Conservation (phyloP, 2,113 vertebrate genomes). For the Zosterops borbonicus region DNA sequence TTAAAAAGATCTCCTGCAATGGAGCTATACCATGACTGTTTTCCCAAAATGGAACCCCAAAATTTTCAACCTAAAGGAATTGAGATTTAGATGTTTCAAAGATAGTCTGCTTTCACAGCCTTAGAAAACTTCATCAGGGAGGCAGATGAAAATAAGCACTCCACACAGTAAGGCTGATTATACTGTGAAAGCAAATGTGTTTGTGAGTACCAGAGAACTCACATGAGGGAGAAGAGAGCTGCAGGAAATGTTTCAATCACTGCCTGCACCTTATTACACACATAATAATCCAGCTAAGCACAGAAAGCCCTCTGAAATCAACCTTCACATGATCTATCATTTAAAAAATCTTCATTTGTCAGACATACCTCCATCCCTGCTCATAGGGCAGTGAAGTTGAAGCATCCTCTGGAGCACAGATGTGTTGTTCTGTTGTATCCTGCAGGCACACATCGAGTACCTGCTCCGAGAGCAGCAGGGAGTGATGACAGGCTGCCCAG, state of each 20-base stretch:
- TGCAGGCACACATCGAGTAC: neutral
- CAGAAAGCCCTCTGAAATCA: slow-evolving; percentile 4
- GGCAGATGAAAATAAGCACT: neutral
- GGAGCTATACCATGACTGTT: neutral
- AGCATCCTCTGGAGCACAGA: neutral
- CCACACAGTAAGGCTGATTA: neutral
- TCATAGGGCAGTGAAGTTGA: neutral
- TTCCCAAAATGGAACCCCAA: neutral
- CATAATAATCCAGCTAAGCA: neutral
- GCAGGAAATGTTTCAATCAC: neutral
- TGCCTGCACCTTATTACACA: neutral
- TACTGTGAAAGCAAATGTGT: neutral
- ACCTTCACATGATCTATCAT: neutral
- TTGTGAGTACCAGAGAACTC: neutral
- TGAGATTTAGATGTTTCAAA: neutral
- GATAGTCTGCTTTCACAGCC: neutral
- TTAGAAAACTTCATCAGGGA: neutral
- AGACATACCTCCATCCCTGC: neutral
- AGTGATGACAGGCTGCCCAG: neutral
- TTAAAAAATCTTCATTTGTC: neutral
- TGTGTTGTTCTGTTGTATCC: neutral
- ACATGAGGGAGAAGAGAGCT: neutral
- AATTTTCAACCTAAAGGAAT: neutral
- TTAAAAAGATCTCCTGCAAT: neutral
- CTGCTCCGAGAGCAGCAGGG: neutral